Conservation (phyloP, 1,140 invertebrate species). For the Kradibia gibbosae region DNA sequence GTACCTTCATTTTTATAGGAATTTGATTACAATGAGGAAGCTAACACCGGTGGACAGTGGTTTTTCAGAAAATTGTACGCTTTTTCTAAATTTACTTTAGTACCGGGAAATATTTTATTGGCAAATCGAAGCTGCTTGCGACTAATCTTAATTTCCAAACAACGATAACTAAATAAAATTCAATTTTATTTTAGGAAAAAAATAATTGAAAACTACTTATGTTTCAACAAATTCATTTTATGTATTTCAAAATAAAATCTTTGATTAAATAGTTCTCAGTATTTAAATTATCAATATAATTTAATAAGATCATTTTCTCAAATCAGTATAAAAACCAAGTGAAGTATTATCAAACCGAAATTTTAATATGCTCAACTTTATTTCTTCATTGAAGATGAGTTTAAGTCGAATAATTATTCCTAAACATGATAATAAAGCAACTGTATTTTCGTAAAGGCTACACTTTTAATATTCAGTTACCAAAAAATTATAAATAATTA, state of each 20-base stretch:
- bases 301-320: too few species aligned
- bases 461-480: too few species aligned
- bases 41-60: not conserved
- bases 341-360: too few species aligned
- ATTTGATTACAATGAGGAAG: not conserved
- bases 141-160: not conserved
- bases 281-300: too few species aligned
- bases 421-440: too few species aligned
- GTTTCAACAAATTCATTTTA: not conserved
- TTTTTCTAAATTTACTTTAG: conserved; percentile 7
- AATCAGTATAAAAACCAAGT: too few species aligned
- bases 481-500: too few species aligned
- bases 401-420: too few species aligned
- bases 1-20: not conserved
- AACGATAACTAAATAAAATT: not conserved
- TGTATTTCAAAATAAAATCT: not conserved
- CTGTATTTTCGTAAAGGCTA: too few species aligned
- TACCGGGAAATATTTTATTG: not conserved
- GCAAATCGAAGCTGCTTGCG: not conserved
- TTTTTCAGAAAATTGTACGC: not conserved
- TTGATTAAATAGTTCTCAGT: too few species aligned
- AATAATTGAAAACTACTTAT: not conserved
- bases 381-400: too few species aligned
- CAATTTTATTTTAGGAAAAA: not conserved
- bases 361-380: too few species aligned